A percentile compares a stretch with the other conserved stretches of the same genome.
These are phyloP conservation scores for Accipiter minullus DNA, from an alignment of 2,797 vertebrate genomes.

Conservation along the genomic window DNA sequence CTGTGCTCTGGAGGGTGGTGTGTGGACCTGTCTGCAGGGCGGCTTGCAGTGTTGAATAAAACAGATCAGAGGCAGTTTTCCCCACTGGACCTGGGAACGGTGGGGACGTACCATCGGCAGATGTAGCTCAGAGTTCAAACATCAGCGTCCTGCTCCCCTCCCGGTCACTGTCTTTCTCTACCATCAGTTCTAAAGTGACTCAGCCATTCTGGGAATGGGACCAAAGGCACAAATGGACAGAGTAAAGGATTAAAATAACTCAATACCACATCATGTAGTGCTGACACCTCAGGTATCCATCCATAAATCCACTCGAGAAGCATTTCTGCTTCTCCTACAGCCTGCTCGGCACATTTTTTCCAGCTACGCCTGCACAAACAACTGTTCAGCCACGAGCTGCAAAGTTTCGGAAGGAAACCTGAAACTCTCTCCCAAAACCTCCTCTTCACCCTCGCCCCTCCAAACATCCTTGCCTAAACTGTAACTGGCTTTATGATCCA, in stretches of 20 bases:
- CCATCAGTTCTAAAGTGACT: conserved; percentile 3
- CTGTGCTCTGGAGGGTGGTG: not conserved
- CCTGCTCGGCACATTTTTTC: not conserved
- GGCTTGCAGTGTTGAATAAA: not conserved
- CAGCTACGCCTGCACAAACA: not conserved
- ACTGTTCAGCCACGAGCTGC: not conserved
- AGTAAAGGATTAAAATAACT: conserved; percentile 40
- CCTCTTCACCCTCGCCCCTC: not conserved
- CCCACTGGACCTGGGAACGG: not conserved
- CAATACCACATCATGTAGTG: not conserved
- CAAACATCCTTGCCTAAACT: not conserved
- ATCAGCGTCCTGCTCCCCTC: not conserved
- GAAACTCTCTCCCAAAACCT: not conserved
- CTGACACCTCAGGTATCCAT: conserved; percentile 39
- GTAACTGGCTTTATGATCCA: not conserved
- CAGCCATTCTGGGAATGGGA: conserved; percentile 39
- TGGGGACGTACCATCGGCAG: accelerated
- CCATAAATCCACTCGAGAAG: conserved; percentile 14
- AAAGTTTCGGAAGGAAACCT: not conserved
- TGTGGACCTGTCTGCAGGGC: not conserved
- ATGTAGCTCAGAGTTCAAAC: not conserved
- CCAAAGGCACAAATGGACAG: conserved; percentile 37
- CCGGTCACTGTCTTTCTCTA: not conserved
- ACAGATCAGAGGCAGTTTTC: not conserved
- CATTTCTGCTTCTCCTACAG: not conserved